Percentiles rank a stretch among this genome's conserved stretches.
Conservation (phyloP, 2,797 vertebrate genomes). For the Bufotes viridis region DNA sequence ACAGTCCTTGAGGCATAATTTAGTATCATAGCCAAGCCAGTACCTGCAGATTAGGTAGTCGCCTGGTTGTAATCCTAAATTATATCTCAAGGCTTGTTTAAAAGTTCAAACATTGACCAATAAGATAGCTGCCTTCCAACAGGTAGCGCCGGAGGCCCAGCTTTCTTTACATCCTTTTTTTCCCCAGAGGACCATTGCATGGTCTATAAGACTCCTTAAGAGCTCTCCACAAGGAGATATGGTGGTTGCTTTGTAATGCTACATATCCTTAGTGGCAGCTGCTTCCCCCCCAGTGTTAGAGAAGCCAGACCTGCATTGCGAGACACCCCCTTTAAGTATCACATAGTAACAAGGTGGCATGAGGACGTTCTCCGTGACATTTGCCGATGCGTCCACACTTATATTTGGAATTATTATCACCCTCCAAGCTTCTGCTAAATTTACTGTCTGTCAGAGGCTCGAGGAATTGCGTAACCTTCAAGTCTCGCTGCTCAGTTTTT, state of each 20-base stretch:
- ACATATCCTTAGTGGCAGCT: not conserved
- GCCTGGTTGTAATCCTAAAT: too few relatives aligned
- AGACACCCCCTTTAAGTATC: not conserved
- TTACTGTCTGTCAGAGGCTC: not conserved
- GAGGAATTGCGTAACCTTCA: not conserved
- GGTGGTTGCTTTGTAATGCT: not conserved
- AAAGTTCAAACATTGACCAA: too few relatives aligned
- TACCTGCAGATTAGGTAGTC: too few relatives aligned
- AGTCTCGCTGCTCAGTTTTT: not conserved
- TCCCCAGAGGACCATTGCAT: too few relatives aligned
- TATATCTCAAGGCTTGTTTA: too few relatives aligned
- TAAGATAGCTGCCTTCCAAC: too few relatives aligned
- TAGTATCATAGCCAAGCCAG: too few relatives aligned
- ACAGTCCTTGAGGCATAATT: too few relatives aligned
- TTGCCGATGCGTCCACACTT: not conserved
- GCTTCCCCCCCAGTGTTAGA: not conserved
- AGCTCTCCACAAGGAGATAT: too few relatives aligned
- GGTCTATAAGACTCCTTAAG: too few relatives aligned
- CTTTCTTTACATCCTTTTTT: too few relatives aligned
- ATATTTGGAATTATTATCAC: not conserved
- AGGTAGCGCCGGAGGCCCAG: too few relatives aligned
- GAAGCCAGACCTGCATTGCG: not conserved
- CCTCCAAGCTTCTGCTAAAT: slow-evolving; percentile 1
- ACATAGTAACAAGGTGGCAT: not conserved
- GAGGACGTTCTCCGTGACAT: not conserved